Conservation (phyloP, 35 echinoderm and acorn worm species). For the Acanthaster planci region DNA sequence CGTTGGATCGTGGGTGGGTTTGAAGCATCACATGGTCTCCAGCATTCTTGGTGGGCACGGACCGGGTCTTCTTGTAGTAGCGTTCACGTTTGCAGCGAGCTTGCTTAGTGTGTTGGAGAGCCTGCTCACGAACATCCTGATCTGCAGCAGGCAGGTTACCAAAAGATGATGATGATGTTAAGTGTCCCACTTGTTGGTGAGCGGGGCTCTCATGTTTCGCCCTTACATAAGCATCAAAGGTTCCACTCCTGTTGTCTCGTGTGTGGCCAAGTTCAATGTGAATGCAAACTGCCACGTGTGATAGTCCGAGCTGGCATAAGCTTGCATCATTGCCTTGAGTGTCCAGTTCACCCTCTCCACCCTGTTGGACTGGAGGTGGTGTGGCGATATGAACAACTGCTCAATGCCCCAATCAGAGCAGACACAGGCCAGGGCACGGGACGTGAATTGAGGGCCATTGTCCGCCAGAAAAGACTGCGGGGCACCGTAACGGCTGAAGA, state of each 20-base stretch:
- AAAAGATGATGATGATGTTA: no score
- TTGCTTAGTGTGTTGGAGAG: not conserved
- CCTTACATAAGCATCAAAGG: not conserved
- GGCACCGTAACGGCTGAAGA: conserved; percentile 29
- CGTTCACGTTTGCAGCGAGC: not conserved
- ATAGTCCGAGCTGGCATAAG: not conserved
- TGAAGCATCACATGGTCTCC: not conserved
- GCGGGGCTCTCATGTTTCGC: not conserved
- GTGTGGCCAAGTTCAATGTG: not conserved
- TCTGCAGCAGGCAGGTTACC: not conserved
- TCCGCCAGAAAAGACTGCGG: conserved; percentile 8
- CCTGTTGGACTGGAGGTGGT: not conserved
- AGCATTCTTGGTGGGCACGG: not conserved
- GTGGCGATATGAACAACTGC: conserved; percentile 44
- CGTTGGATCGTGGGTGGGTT: not conserved
- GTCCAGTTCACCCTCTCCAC: not conserved
- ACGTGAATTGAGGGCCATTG: conserved; percentile 52
- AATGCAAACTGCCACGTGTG: not conserved
- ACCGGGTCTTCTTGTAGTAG: not conserved
- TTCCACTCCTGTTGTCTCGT: not conserved
- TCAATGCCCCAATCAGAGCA: conserved; percentile 46
- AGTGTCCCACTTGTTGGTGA: not conserved
- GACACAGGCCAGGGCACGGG: conserved; percentile 20
- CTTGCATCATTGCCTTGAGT: not conserved
- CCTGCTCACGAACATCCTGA: not conserved